Base-by-base conservation (phyloP, 92 coral and sea anemone genomes). In the Virgularia gustaviana region DNA sequence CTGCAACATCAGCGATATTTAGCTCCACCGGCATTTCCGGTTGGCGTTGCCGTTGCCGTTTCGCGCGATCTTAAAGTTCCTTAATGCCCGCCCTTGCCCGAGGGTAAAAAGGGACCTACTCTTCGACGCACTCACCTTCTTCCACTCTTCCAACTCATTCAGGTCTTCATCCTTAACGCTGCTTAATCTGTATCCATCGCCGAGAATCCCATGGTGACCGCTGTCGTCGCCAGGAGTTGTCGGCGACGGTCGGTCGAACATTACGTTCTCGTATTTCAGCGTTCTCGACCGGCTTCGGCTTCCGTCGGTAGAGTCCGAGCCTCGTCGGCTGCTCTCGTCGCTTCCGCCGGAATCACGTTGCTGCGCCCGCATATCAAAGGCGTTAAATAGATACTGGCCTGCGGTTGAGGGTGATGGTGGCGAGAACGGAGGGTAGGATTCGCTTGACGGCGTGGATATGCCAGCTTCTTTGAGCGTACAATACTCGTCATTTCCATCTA, bases 61-160 rank as follows among this genome's bases (percentile, higher is more conserved):
- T n/a, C n/a, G n/a, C n/a, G n/a, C n/a, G n/a, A n/a, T n/a, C n/a
- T n/a, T n/a, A n/a, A n/a, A n/a, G n/a, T n/a, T n/a, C n/a, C n/a
- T n/a, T n/a, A n/a, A n/a, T 18, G 23, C 55, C 0, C 71, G 12
- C 25, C 64, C 0, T 43, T 33, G 36, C 6, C 2, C 22, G 28
- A 39, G 28, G n/a, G 8, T 4, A 8, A 16, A 29, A 34, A 9
- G 18, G 35, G 27, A 27, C 2, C 24, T 2, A 8, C 27, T 3
- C 8, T 6, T 9, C 3, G 12, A 64, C 27, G 32, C 2, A 4
- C 78, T 6, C 70, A 89, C 99, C 92, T 94, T 89, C 56, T 89
- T 87, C 99, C 99, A 94, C 56, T 94, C 99, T 0, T 86, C 99
- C 30, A 73, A 78, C 58, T 94, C 99, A 43, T 94, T 91, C 79